Evolutionary conservation across 2,113 vertebrate genomes (phyloP), one percentile per base, ranked within the genome.

Genomic region (Casuarius casuarius): DNA sequence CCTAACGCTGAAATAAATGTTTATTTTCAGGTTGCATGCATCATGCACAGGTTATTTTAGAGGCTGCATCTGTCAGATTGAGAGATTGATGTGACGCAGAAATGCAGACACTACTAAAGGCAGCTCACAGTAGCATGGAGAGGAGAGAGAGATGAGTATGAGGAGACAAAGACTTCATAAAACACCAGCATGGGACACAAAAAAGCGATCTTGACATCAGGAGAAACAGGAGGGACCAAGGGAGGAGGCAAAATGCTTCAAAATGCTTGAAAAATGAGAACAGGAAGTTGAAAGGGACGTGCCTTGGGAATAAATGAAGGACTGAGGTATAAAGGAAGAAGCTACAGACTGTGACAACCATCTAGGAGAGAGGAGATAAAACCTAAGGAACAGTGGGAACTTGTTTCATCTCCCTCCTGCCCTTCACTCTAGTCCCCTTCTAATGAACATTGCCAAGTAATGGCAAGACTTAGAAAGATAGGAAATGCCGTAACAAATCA

Each of bases 41-140:
- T 97, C 96, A 96, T 49, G 75, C 92, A 81, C 74, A 90, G 84
- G 87, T 96, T 98, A 97, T 97, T 98, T 98, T 95, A 97, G 94
- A 97, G 91, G 70, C 80, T 96, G 89, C 95, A 97, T 96, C 95
- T 97, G 97, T 98, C 98, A 97, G 89, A 94, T 94, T 63, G 33
- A 2, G 33, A 97, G 96, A 97, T 88, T 96, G 97, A 98, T 97
- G 94, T 94, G 95, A 94, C 42, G 26, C 61, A 92, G 92, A 97
- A 97, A 97, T 79, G 90, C 84, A 97, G 96, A 95, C 90, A 84
- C 61, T 79, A 95, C 89, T 93, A 94, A 78, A 92, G 87, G 77
- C 87, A 91, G 84, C 70, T 94, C 87, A 75, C 76, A 90, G 76
- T 82, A 75, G 76, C 91, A 92, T 51, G 65, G 72, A 75, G 80